Evolutionary conservation across 64 coral and sea anemone genomes (phyloP).

Genomic region (Dendrophyllia cribrosa): DNA sequence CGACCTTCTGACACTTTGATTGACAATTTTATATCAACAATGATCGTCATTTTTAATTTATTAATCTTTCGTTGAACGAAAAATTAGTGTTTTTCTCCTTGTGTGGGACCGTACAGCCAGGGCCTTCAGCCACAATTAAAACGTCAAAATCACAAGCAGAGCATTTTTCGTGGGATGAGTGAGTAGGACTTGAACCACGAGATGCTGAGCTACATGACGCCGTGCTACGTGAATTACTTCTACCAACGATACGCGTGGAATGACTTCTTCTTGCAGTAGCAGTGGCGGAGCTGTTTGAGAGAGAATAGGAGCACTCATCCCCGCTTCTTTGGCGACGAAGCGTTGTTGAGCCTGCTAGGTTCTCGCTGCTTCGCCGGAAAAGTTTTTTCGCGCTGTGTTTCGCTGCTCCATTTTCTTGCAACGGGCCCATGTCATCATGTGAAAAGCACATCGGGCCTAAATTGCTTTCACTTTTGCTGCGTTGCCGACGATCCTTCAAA

Average conservation of each 20-base stretch:
- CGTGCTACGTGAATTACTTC: constrained; percentile 14
- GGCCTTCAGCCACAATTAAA: constrained; percentile 22
- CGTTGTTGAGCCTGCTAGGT: background rate
- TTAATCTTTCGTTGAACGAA: constrained; percentile 6
- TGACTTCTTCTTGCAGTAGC: background rate
- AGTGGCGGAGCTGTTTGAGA: constrained; percentile 3
- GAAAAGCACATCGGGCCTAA: background rate
- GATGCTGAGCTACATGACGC: constrained; percentile 18
- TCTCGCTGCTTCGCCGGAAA: constrained; percentile 21
- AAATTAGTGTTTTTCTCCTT: background rate
- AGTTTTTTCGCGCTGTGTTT: background rate
- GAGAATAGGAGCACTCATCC: background rate
- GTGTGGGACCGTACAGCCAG: background rate
- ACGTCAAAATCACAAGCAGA: constrained; percentile 10
- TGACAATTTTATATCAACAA: no score
- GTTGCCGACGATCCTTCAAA: constrained; percentile 35
- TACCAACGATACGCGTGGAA: background rate
- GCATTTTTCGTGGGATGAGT: background rate
- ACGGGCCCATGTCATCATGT: constrained; percentile 22
- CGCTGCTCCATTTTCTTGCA: background rate
- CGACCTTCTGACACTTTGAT: background rate
- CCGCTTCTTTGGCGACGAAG: background rate
- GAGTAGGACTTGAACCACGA: background rate
- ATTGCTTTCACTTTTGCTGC: constrained; percentile 19
- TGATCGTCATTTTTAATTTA: background rate